Evolutionary conservation across 2,888 invertebrate genomes (phyloP), one percentile per base, ranked within the genome.

Genomic region (Muschampia plurimacula): DNA sequence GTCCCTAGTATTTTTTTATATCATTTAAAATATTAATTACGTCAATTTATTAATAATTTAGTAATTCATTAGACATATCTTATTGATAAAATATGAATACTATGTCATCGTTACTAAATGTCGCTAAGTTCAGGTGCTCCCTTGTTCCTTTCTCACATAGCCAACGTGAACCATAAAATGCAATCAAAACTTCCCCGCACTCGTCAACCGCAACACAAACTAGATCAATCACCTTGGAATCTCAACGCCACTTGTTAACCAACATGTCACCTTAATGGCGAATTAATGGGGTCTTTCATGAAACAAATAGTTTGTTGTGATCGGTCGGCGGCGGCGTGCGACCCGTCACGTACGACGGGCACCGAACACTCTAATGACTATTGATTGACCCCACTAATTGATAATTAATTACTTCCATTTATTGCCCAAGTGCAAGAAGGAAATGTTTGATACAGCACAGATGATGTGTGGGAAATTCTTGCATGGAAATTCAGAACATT

Each of bases 271-370:
- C 15, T 78, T 87, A 89, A 90, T 89, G 63, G 76, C 22, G 69
- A 81, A 81, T 81, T 82, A 86, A 89, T 86, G 44, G 76, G 6
- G 78, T 79, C 75, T 79, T 78, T 79, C 77, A 83, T 87, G 81
- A 84, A 84, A 76, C 75, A 85, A 89, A 89, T 89, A 77, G 83
- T 85, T 88, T 90, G 88, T 90, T 90, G 84, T 86, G 84, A 84
- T 85, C 36, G 6, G 6, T 6, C 6, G n/a, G n/a, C 39, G 59
- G 74, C 78, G 83, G 83, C 86, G 86, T 73, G 68, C 15, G 71
- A 5, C 74, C 22, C 49, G 69, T 69, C 69, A 69, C 69, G 69
- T 69, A 69, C 60, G 41, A 67, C 67, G 13, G 8, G 0, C 49
- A 32, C 41, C 64, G 13, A 9, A 28, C 9, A 4, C 39, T 6